Conservation (phyloP, 2,888 invertebrate species). For the Clusia tigrina region DNA sequence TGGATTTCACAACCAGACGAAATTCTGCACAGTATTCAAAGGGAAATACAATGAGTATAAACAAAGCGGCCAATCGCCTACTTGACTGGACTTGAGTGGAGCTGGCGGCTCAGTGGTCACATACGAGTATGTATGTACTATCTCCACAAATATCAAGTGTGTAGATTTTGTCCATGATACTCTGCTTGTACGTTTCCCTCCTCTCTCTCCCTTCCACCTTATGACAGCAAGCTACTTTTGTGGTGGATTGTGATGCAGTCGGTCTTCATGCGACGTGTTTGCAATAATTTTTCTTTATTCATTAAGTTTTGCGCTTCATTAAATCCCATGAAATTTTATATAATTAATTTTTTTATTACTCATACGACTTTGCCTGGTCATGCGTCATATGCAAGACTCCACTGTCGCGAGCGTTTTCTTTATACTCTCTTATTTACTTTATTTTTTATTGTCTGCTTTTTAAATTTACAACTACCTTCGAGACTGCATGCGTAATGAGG, state of each 20-base stretch:
- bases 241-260: background rate
- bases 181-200: too few relatives aligned
- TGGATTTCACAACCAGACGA: background rate
- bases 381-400: background rate
- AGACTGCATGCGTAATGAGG: background rate
- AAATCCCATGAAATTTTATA: background rate
- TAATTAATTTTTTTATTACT: background rate
- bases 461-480: background rate
- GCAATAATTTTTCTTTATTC: background rate
- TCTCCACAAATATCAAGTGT: background rate
- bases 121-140: too few relatives aligned
- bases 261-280: background rate
- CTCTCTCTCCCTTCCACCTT: too few relatives aligned
- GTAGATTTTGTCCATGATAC: too few relatives aligned
- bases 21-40: background rate
- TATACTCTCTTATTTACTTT: background rate
- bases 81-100: too few relatives aligned
- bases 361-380: background rate
- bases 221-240: background rate
- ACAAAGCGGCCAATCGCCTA: too few relatives aligned
- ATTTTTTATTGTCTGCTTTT: background rate
- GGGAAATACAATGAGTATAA: background rate
- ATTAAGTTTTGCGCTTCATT: background rate
- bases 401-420: too few relatives aligned
- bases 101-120: too few relatives aligned